Evolutionary conservation across 2,888 invertebrate genomes (phyloP), one percentile per base, ranked within the genome.

Genomic region (Drosophila stalkeri): DNA sequence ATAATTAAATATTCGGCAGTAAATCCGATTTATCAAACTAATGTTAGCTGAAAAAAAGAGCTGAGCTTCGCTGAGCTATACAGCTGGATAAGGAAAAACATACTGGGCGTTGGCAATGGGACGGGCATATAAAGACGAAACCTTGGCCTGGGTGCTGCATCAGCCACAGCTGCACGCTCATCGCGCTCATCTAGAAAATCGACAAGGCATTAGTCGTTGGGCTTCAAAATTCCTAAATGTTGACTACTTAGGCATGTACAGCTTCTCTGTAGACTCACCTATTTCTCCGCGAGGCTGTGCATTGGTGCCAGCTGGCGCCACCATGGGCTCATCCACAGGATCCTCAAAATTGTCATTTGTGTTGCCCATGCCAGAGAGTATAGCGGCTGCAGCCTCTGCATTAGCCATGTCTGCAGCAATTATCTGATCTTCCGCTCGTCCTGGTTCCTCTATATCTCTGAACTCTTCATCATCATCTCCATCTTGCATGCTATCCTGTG

Each of bases 321-420:
- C 75, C 72, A 88, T 80, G 2, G 91, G 92, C 43, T 91, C 91
- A 74, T 91, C 92, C 23, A 90, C 79, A 16, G 91, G 88, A 82
- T 92, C 92, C 69, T 84, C 92, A 67, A 91, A 86, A 11, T 73
- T 74, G 5, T 72, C 75, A 33, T n/a, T 57, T 59, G 76, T 72
- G 9, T 54, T 27, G 11, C 47, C 56, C 8, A 64, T 43, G 4
- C 67, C 64, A 16, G 69, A 59, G 31, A 81, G 66, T 20, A 72
- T 77, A n/a, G 68, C 82, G 3, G 82, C 83, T 37, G 79, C 75
- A 23, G 56, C 75, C 20, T 66, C 67, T 37, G 61, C 80, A 11
- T 54, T 61, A 7, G 68, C 64, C 14, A 64, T 60, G n/a, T 44
- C 64, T 1, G 66, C 49, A 1, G 70, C 33, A 9, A 18, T 44